Conservation (phyloP, 2,888 invertebrate species). For the Acrobasis suavella region DNA sequence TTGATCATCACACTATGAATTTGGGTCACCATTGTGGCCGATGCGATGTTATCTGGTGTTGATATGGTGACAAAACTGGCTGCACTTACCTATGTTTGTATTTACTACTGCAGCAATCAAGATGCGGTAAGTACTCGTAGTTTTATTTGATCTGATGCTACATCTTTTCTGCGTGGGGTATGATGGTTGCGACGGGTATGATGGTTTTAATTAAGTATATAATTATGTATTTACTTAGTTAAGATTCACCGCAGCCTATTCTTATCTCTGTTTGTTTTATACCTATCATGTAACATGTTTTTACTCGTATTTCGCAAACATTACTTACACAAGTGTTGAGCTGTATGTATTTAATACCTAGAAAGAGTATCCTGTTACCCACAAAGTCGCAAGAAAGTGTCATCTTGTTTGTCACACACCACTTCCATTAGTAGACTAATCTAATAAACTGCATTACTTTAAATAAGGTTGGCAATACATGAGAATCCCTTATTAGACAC, state of each 20-base stretch:
- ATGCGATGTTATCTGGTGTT: constrained; percentile 46
- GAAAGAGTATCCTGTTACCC: constrained; percentile 19
- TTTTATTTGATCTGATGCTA: not conserved
- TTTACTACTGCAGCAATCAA: constrained; percentile 16
- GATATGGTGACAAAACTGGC: constrained; percentile 38
- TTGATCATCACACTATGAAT: constrained; percentile 69
- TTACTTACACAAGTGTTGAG: not conserved
- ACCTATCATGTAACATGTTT: too few species aligned
- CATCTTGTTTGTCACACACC: constrained; percentile 30
- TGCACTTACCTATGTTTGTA: constrained; percentile 27
- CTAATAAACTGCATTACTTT: constrained; percentile 5
- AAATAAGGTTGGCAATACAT: constrained; percentile 1
- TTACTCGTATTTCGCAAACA: not conserved
- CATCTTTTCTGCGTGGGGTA: constrained; percentile 5
- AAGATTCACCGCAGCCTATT: not conserved
- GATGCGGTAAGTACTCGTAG: not conserved
- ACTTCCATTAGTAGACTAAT: constrained; percentile 19
- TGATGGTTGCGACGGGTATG: not conserved
- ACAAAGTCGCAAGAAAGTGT: constrained; percentile 30
- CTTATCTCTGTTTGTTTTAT: not conserved
- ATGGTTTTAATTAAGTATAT: not conserved
- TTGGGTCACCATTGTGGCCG: constrained; percentile 57
- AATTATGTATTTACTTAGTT: not conserved
- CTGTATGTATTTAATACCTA: too few species aligned
- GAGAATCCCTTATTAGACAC: not conserved